Evolutionary conservation across 2,113 vertebrate genomes (phyloP).

Genomic region (Sceloporus undulatus): DNA sequence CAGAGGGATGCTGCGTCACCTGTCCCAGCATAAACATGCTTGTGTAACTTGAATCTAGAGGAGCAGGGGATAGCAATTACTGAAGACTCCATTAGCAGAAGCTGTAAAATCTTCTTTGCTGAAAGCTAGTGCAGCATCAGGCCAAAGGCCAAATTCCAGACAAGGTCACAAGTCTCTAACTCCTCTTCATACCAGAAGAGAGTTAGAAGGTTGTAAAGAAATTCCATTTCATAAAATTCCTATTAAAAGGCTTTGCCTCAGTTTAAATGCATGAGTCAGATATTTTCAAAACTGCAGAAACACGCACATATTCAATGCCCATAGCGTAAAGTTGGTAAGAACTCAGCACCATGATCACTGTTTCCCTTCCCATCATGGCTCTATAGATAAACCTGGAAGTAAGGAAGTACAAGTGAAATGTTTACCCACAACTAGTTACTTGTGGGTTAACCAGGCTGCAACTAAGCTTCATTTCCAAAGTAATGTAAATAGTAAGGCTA

Average conservation of each 20-base stretch:
- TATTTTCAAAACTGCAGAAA: background rate
- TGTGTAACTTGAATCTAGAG: constrained; percentile 17
- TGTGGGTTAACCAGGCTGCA: no score
- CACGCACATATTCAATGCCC: background rate
- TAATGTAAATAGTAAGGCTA: no score
- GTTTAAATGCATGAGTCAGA: background rate
- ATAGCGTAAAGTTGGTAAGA: background rate
- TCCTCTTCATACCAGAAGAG: constrained; percentile 3
- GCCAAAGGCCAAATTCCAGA: constrained; percentile 40
- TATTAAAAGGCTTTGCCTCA: background rate
- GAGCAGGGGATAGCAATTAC: constrained; percentile 16
- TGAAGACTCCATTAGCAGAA: constrained; percentile 19
- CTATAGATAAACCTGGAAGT: background rate
- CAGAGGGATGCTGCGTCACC: background rate
- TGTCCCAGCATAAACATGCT: constrained; percentile 1
- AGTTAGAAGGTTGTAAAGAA: constrained; percentile 5
- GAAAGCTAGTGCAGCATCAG: constrained; percentile 22
- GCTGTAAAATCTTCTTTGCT: constrained; percentile 25
- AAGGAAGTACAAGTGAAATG: no score
- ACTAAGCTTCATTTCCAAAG: no score
- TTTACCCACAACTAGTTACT: no score
- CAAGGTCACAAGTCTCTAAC: constrained; percentile 17
- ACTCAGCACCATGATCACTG: background rate
- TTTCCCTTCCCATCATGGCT: background rate
- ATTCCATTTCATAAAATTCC: background rate